Evolutionary conservation across 2,888 invertebrate genomes (phyloP).

Genomic region (Dioctria linearis): DNA sequence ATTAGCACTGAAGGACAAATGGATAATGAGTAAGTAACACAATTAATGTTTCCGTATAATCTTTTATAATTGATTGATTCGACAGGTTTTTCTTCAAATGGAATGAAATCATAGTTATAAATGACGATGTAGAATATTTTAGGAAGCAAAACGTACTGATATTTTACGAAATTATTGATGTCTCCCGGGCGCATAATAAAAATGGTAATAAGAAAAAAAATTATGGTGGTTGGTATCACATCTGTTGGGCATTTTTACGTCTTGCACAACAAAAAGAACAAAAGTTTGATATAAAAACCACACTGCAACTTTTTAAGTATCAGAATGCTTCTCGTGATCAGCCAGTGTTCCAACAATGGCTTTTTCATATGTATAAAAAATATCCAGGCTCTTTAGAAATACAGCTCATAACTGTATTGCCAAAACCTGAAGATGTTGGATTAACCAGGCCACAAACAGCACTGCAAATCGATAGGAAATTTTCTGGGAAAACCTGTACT

Average conservation of each 20-base stretch:
- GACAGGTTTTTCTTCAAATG: slow-evolving; percentile 49
- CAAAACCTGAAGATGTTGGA: slow-evolving; percentile 40
- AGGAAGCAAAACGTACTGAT: slow-evolving; percentile 41
- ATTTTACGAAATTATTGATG: slow-evolving; percentile 54
- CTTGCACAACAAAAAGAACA: not conserved
- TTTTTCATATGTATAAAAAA: slow-evolving; percentile 26
- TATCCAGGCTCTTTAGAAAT: slow-evolving; percentile 52
- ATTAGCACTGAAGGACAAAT: slow-evolving; percentile 52
- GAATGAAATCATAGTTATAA: slow-evolving; percentile 52
- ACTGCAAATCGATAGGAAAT: slow-evolving; percentile 40
- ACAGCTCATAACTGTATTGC: slow-evolving; percentile 28
- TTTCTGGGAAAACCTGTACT: too few relatives aligned
- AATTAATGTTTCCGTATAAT: not conserved
- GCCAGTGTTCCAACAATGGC: slow-evolving; percentile 39
- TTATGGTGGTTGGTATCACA: slow-evolving; percentile 52
- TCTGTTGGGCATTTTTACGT: slow-evolving; percentile 53
- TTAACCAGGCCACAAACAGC: slow-evolving; percentile 50
- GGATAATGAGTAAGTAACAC: slow-evolving; percentile 31
- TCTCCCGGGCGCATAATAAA: not conserved
- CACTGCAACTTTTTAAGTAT: slow-evolving; percentile 52
- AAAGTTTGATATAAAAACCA: slow-evolving; percentile 35
- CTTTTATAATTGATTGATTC: not conserved
- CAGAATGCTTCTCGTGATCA: slow-evolving; percentile 24
- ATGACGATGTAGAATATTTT: slow-evolving; percentile 45
- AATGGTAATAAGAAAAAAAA: not conserved